Base-by-base conservation (phyloP, 2,888 invertebrate genomes). In the Graphium colonna region DNA sequence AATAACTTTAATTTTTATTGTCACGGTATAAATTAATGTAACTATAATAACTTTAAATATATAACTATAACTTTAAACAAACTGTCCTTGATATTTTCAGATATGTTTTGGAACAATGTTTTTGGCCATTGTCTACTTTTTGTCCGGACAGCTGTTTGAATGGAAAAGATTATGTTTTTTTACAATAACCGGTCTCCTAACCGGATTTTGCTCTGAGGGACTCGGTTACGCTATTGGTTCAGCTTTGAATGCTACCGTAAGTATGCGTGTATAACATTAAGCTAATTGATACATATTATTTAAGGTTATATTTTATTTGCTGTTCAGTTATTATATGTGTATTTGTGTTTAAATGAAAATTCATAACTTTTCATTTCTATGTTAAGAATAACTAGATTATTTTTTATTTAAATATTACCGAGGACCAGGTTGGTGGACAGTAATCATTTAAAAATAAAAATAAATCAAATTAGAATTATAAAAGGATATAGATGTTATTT, bases 121-220 rank as follows among this genome's bases (percentile, higher is more conserved):
- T 67, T 62, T 86, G 13, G 36, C 67, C 0, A 84, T 92, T 33
- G 78, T 89, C 0, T 93, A 92, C 63, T 33, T 84, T 0, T 81
- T 92, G 84, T 83, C 94, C 0, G 91, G 92, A 8, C 95, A 95
- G 71, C 92, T 94, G 0, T 64, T 92, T 60, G 94, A 94, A 63
- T 79, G 87, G 63, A 66, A 90, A 12, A 80, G 95, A 41, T 94
- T 94, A 63, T 52, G 89, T 1, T 53, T 84, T 10, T 90, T 94
- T 62, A 78, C 91, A 0, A 67, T 92, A n/a, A 79, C 92, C 52
- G 91, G 91, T 0, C 73, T 93, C 1, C 76, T 92, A 51, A 87
- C 92, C 0, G 92, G 91, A 0, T 68, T 94, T 4, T 93, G 93
- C 47, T 93, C 94, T 1, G 95, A 95, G 82, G 93, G 94, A 0